Percentiles rank a stretch among this genome's conserved stretches.
Evolutionary conservation across 92 coral and sea anemone genomes (phyloP).

Genomic region (Pocillopora grandis): DNA sequence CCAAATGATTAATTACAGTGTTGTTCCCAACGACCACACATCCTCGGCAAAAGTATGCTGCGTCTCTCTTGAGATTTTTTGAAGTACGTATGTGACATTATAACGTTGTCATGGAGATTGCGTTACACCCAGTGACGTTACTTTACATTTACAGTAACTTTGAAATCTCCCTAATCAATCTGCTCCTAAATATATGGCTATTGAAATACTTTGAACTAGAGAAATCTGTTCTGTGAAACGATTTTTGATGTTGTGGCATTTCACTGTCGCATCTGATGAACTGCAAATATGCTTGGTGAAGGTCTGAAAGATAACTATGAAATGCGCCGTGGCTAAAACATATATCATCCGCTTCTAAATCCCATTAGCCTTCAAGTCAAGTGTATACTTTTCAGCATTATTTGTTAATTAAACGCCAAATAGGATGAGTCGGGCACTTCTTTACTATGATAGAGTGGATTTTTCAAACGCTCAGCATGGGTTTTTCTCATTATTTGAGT

Average conservation of each 20-base stretch:
- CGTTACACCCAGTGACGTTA: background rate
- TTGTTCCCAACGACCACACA: constrained; percentile 30
- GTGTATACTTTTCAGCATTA: no score
- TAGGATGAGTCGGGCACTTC: no score
- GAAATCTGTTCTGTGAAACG: background rate
- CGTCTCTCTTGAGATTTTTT: constrained; percentile 4
- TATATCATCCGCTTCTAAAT: background rate
- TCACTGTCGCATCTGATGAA: background rate
- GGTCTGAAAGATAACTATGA: constrained; percentile 4
- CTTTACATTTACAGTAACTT: background rate
- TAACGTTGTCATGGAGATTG: constrained; percentile 31
- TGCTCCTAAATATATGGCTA: background rate
- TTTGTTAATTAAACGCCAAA: no score
- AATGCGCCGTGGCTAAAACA: background rate
- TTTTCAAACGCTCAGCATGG: no score
- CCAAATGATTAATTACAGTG: background rate
- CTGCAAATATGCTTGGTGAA: no score
- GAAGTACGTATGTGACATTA: constrained; percentile 19
- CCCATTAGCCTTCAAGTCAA: no score
- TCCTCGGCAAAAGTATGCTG: background rate
- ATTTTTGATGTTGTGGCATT: background rate
- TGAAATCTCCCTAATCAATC: background rate
- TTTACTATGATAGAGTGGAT: no score
- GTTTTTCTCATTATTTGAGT: no score
- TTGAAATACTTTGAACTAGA: background rate